phyloP scores from a whole-genome alignment of 2,888 invertebrate genomes.

The Tinea semifulvella region DNA sequence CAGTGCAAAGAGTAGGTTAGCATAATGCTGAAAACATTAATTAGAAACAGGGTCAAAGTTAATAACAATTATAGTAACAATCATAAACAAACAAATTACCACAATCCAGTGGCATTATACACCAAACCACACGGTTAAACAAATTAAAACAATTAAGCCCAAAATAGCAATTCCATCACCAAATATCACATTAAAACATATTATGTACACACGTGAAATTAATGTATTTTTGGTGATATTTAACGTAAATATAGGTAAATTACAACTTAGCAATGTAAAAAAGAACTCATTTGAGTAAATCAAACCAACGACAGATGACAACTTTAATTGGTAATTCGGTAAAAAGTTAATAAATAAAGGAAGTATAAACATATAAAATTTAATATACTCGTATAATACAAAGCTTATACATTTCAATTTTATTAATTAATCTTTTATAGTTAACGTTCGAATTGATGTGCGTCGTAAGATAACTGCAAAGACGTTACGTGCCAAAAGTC shows the following conservation, averaged over 20 bases:
- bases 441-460: background rate
- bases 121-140: background rate
- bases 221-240: no score
- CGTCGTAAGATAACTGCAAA: conserved; percentile 5
- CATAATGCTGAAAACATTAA: background rate
- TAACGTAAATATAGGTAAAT: background rate
- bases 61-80: background rate
- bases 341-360: background rate
- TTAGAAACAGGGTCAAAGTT: background rate
- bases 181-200: no score
- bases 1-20: conserved; percentile 6
- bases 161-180: no score
- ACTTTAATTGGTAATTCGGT: no score
- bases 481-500: conserved; percentile 4
- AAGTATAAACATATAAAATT: background rate
- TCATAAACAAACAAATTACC: no score
- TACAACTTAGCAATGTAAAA: background rate
- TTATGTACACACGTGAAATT: no score
- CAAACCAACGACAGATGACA: background rate
- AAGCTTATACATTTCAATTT: background rate
- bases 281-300: background rate
- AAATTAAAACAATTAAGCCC: no score
- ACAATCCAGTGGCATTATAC: no score
- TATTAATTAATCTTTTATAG: background rate
- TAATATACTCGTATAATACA: background rate